phyloP scores from a whole-genome alignment of 35 echinoderm and acorn worm species.

The Hemicentrotus pulcherrimus region DNA sequence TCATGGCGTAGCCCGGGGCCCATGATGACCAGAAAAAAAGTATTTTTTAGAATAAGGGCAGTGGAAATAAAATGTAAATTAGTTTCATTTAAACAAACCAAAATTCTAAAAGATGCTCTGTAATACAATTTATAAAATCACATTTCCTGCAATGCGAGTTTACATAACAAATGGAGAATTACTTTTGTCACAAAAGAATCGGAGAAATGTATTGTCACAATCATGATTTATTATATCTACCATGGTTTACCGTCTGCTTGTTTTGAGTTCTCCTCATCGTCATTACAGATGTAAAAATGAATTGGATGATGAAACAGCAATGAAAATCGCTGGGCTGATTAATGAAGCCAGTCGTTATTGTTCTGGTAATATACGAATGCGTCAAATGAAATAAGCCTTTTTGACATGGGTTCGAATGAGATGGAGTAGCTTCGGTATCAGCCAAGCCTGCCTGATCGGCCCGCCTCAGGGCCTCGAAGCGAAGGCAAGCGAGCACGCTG shows the following conservation, averaged over 20 bases:
- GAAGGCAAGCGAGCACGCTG: neutral
- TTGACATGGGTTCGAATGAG: neutral
- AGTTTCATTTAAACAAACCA: neutral
- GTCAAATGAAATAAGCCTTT: neutral
- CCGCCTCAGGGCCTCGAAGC: neutral
- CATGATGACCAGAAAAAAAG: too few species aligned
- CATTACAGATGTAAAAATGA: neutral
- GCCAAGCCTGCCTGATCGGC: neutral
- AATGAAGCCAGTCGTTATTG: slow-evolving; percentile 17
- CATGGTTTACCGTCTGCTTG: neutral
- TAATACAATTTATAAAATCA: neutral
- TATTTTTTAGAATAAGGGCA: too few species aligned
- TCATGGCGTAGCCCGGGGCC: too few species aligned
- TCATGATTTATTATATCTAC: neutral
- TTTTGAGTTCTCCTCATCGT: neutral
- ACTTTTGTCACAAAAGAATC: neutral
- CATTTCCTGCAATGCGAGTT: neutral
- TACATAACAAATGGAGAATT: neutral
- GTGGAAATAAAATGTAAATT: too few species aligned
- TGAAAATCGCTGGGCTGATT: slow-evolving; percentile 10
- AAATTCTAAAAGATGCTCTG: neutral
- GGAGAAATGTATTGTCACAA: neutral
- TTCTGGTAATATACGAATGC: neutral
- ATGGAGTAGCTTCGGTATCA: neutral
- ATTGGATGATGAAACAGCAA: neutral